Evolutionary conservation across 2,888 invertebrate species (phyloP).

Genomic region (Gasteruption jaculator): DNA sequence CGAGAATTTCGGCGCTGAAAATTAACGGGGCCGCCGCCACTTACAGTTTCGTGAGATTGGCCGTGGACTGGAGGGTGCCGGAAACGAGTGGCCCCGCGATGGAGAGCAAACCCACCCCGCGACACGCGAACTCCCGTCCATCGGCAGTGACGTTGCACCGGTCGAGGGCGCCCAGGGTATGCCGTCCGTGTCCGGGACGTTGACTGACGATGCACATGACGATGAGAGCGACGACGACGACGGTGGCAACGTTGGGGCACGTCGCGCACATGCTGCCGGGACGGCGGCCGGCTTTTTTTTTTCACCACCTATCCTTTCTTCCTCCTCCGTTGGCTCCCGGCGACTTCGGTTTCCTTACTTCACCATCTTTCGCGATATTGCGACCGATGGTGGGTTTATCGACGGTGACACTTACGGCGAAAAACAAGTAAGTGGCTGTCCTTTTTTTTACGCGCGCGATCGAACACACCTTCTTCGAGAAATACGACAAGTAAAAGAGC

Average conservation of each 20-base stretch:
- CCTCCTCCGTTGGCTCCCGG: constrained; percentile 22
- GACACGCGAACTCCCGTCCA: constrained; percentile 36
- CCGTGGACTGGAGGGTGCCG: constrained; percentile 23
- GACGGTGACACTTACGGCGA: too few species aligned
- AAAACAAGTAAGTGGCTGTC: too few species aligned
- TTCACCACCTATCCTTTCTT: constrained; percentile 17
- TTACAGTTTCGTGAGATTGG: constrained; percentile 43
- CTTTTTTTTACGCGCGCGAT: constrained; percentile 11
- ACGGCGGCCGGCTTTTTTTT: constrained; percentile 20
- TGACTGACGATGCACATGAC: constrained; percentile 13
- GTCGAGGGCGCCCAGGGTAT: constrained; percentile 9
- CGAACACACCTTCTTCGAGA: constrained; percentile 7
- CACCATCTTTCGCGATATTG: constrained; percentile 15
- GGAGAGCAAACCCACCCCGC: constrained; percentile 34
- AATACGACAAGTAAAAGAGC: constrained; percentile 12
- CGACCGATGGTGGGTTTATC: too few species aligned
- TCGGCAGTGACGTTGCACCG: constrained; percentile 39
- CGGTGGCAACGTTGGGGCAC: constrained; percentile 21
- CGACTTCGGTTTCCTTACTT: constrained; percentile 25
- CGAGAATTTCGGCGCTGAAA: too few species aligned
- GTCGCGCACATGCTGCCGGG: constrained; percentile 31
- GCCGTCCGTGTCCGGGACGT: constrained; percentile 16
- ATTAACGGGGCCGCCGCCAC: too few species aligned
- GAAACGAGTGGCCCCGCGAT: constrained; percentile 30
- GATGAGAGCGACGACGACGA: constrained; percentile 21